A percentile compares a stretch with the other conserved stretches of the same genome.
These are phyloP conservation scores for Sebastes iracundus DNA, from an alignment of 2,797 vertebrate genomes.

Conservation along the genomic window DNA sequence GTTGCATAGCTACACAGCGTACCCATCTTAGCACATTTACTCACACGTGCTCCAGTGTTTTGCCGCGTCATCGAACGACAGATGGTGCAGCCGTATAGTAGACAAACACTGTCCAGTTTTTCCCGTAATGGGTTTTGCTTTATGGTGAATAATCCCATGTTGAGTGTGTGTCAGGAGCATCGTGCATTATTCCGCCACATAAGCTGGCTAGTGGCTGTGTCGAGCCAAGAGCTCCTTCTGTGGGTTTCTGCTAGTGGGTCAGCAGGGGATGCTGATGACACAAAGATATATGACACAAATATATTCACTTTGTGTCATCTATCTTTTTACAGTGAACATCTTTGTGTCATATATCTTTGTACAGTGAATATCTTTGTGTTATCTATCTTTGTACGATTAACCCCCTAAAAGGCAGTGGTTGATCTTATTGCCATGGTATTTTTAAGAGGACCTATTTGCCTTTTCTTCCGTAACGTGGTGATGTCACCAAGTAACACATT, in stretches of 20 bases:
- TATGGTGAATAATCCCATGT: slow-evolving; percentile 54
- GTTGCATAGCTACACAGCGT: not conserved
- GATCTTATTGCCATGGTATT: no score
- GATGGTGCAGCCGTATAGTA: slow-evolving; percentile 22
- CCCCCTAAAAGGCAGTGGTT: no score
- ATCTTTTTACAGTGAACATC: no score
- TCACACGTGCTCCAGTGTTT: not conserved
- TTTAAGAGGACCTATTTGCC: no score
- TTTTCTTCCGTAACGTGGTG: no score
- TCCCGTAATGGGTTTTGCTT: slow-evolving; percentile 28
- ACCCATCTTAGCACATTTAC: not conserved
- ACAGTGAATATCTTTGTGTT: no score
- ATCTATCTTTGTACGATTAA: no score
- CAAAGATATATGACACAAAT: no score
- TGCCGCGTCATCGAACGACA: slow-evolving; percentile 34
- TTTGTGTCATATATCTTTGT: no score
- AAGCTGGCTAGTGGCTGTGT: not conserved
- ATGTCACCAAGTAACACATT: no score
- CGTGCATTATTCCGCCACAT: slow-evolving; percentile 2
- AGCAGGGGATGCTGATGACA: slow-evolving; percentile 25
- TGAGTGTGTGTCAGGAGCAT: slow-evolving; percentile 29
- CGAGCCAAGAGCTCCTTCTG: slow-evolving; percentile 24
- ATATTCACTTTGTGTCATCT: no score
- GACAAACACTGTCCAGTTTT: slow-evolving; percentile 10
- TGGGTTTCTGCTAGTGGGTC: slow-evolving; percentile 16